Percentiles rank a stretch among this genome's conserved stretches.
Conservation (phyloP, 2,113 vertebrate species). For the Psettodes erumei region DNA sequence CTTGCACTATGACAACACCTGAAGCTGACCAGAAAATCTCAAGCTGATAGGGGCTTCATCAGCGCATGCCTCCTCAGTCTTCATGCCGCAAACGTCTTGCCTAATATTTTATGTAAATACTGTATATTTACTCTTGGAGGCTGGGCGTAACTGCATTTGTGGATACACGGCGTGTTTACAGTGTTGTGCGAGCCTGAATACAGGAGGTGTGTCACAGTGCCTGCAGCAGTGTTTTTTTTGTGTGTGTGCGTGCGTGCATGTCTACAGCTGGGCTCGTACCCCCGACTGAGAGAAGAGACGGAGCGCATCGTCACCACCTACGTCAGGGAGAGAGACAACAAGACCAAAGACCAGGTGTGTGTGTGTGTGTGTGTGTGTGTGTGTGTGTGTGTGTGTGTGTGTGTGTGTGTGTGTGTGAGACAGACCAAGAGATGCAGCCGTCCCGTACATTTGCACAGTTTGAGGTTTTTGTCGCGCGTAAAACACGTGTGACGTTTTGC, state of each 20-base stretch:
- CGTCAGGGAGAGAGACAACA: slow-evolving; percentile 92
- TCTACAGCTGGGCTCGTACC: slow-evolving; percentile 90
- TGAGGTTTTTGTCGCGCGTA: neutral
- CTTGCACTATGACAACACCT: neutral
- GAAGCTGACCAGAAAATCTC: slow-evolving; percentile 15
- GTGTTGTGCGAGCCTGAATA: slow-evolving; percentile 28
- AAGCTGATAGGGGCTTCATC: slow-evolving; percentile 30
- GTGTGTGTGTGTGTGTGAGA: neutral
- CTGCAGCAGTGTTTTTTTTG: slow-evolving; percentile 62
- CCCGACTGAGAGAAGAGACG: slow-evolving; percentile 92
- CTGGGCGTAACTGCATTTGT: slow-evolving; percentile 1
- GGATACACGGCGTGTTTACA: neutral
- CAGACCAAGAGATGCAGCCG: neutral
- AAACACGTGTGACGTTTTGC: slow-evolving; percentile 5
- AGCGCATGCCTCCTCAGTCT: slow-evolving; percentile 45
- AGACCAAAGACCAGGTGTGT: slow-evolving; percentile 95
- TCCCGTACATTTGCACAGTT: neutral
- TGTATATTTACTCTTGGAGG: neutral
- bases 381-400: slow-evolving; percentile 9
- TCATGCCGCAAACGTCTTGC: neutral
- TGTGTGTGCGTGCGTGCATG: slow-evolving; percentile 36
- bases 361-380: neutral
- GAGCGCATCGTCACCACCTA: slow-evolving; percentile 95
- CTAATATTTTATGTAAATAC: slow-evolving; percentile 6
- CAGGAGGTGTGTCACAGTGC: slow-evolving; percentile 32